Base-by-base conservation (phyloP, 2,888 invertebrate species). In the Drosophila tripunctata region DNA sequence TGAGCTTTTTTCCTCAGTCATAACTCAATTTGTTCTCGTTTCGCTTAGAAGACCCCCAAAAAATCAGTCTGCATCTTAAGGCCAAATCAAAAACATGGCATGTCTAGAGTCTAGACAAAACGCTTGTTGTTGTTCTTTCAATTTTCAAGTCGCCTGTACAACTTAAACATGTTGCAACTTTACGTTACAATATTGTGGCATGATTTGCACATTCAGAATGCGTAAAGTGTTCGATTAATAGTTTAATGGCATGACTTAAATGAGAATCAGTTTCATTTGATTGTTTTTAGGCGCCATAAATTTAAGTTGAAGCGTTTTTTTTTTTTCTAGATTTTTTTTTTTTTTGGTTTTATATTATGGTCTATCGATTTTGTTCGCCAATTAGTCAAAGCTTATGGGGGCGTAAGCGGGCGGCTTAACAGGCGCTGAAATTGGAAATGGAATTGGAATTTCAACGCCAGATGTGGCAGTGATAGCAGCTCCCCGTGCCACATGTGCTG, bases 81-180 rank as follows among this genome's bases (percentile, higher is more conserved):
- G 81, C 84, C 87, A 83, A 70, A 68, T 68, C 41, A 55, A 69
- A 77, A 69, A 77, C 87, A 80, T 71, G 81, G 47, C 64, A 58
- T 40, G 86, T 74, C 82, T 71, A 82, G 73, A 38, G 86, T 74
- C 82, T 71, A 82, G 73, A 87, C 82, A 69, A 75, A 87, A 78
- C 68, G 85, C 71, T 84, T 83, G 73, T 83, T 83, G 73, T 83
- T 78, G 76, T 78, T 43, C 57, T 58, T 84, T 74, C 44, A 33
- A 63, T 44, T 79, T 79, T 35, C 30, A 61, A n/a, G 44, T 52
- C 36, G 45, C 10, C 33, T 15, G 14, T 27, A 47, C 61, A 60
- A 40, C 44, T 12, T n/a, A 12, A 15, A 35, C 36, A 55, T 41
- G 45, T 51, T 75, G 57, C 71, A 75, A 50, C 22, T 55, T 67